These are phyloP conservation scores for Agrochola lychnidis DNA, from an alignment of 2,888 invertebrate species.

Conservation along the genomic window DNA sequence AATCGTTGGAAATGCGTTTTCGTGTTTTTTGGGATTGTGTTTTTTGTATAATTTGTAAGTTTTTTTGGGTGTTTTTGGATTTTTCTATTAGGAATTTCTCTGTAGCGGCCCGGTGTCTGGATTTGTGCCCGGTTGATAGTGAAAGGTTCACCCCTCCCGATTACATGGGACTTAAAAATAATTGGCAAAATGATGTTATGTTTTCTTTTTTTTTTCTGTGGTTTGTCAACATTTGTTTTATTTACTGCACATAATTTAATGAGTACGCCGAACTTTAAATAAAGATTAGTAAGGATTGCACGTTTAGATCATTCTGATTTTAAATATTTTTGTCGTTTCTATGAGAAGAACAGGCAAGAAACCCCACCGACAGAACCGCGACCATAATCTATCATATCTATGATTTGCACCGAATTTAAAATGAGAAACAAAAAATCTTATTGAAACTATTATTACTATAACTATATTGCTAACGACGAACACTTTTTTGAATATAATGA, in stretches of 20 bases:
- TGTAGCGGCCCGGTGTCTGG: too few species aligned
- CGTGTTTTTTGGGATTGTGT: background rate
- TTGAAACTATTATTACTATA: too few species aligned
- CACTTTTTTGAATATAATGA: background rate
- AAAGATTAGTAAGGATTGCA: background rate
- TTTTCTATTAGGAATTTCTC: background rate
- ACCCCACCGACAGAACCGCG: background rate
- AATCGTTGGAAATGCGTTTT: constrained; percentile 36
- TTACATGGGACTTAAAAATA: too few species aligned
- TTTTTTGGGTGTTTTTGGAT: background rate
- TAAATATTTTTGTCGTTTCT: background rate
- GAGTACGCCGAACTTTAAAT: background rate
- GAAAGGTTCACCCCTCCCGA: too few species aligned
- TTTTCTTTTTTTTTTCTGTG: background rate
- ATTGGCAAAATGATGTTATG: background rate
- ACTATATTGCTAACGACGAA: background rate
- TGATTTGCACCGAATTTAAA: background rate
- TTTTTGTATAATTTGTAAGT: background rate
- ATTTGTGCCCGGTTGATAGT: too few species aligned
- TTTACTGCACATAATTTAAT: background rate
- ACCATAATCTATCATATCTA: too few species aligned
- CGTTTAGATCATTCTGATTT: background rate
- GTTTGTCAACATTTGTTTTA: background rate
- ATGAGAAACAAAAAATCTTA: background rate
- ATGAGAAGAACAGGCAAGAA: background rate